Conservation (phyloP, 92 coral and sea anemone genomes). For the Phenganax stokvisi region DNA sequence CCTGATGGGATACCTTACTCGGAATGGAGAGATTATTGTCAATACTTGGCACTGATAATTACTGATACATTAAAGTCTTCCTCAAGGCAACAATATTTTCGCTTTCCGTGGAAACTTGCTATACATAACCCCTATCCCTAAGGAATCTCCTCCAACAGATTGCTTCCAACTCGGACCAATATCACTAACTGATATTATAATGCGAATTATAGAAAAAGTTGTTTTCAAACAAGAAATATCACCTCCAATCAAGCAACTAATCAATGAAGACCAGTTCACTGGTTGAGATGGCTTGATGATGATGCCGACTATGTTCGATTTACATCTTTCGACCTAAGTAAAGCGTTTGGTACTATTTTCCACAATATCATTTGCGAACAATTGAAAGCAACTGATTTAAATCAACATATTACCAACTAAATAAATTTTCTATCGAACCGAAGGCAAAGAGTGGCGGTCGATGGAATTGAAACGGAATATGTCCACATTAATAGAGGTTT, state of each 20-base stretch:
- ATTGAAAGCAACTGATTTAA: neutral
- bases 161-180: too few species aligned
- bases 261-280: slow-evolving; percentile 23
- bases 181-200: too few species aligned
- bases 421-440: slow-evolving; percentile 33
- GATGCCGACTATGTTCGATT: slow-evolving; percentile 45
- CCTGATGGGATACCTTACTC: neutral
- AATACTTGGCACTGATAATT: slow-evolving; percentile 41
- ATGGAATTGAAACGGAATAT: slow-evolving; percentile 30
- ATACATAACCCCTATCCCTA: slow-evolving; percentile 8
- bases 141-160: too few species aligned
- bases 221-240: too few species aligned
- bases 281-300: slow-evolving; percentile 43
- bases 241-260: too few species aligned
- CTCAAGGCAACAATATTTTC: slow-evolving; percentile 38
- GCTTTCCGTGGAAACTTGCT: slow-evolving; percentile 37
- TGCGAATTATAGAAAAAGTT: too few species aligned
- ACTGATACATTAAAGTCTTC: slow-evolving; percentile 47
- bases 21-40: slow-evolving; percentile 43
- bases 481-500: neutral
- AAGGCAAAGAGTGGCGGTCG: slow-evolving; percentile 41
- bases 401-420: slow-evolving; percentile 30
- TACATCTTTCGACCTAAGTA: slow-evolving; percentile 41
- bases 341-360: slow-evolving; percentile 47
- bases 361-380: slow-evolving; percentile 9